phyloP scores from a whole-genome alignment of 2,797 vertebrate species.

The Setipinna tenuifilis region DNA sequence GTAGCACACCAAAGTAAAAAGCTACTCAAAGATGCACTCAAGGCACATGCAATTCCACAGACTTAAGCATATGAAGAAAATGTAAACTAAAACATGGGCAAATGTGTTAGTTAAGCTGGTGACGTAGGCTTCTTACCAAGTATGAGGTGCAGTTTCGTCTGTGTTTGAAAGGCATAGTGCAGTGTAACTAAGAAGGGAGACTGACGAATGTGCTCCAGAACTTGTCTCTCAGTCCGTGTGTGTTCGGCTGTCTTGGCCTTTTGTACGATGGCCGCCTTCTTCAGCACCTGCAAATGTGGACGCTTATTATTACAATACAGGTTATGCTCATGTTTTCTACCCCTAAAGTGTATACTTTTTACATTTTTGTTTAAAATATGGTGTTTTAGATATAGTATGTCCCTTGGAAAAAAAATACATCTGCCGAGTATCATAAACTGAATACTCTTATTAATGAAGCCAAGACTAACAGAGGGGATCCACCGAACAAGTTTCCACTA shows the following conservation, averaged over 20 bases:
- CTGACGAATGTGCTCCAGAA: constrained; percentile 90
- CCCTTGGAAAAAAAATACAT: too few species aligned
- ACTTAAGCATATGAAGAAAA: neutral
- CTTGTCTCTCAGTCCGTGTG: constrained; percentile 89
- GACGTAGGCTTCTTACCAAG: constrained; percentile 75
- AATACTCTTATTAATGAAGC: neutral
- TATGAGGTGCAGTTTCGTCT: constrained; percentile 93
- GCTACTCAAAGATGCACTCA: neutral
- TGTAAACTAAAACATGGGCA: neutral
- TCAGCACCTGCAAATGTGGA: constrained; percentile 76
- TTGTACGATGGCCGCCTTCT: constrained; percentile 91
- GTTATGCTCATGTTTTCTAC: too few species aligned
- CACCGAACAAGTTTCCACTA: neutral
- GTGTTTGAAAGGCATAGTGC: constrained; percentile 94
- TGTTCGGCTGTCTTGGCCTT: constrained; percentile 92
- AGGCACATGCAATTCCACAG: neutral
- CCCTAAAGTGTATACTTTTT: too few species aligned
- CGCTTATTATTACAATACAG: too few species aligned
- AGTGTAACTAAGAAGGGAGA: constrained; percentile 93
- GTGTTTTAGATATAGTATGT: too few species aligned
- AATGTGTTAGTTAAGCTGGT: neutral
- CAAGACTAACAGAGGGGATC: neutral
- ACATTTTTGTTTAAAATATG: too few species aligned
- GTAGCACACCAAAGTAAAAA: neutral
- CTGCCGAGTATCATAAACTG: too few species aligned